Base-by-base conservation (phyloP, 1,140 invertebrate species). In the Oscheius sp. region DNA sequence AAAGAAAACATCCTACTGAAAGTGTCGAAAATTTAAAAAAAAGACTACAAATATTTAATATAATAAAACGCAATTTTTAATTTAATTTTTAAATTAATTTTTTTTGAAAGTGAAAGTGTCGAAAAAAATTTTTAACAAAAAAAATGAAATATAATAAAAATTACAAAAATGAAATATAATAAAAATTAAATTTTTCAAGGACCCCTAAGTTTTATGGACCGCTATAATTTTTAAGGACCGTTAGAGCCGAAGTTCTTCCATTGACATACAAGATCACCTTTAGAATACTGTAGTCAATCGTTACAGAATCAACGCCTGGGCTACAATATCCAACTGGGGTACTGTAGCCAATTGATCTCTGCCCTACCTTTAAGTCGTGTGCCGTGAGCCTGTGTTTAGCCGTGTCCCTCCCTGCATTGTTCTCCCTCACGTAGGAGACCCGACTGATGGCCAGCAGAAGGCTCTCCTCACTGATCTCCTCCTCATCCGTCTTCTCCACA, bases 351-450 rank as follows among this genome's bases (percentile, higher is more conserved):
- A n/a, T n/a, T n/a, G n/a, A n/a, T n/a, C n/a, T n/a, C n/a, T n/a
- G n/a, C n/a, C 23, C 66, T 42, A 71, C 58, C 45, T 71, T 71
- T 42, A 71, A 42, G 35, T 71, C 69, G 18, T 61, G 58, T 26
- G 69, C 69, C 7, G 69, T 71, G 2, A 71, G 34, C 26, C 58
- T 52, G 31, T 71, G 69, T 1, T 63, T 26, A 2, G 69, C 52
- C 1, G 34, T 58, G 36, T 71, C 69, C 28, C 52, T 65, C n/a
- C 59, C 59, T 7, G 55, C 31, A 45, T 26, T 38, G 18, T 35
- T 64, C 29, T 71, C 69, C n/a, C 69, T 29, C 4, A 58, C 69
- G 23, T 71, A 71, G 18, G 58, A 58, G 10, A 71, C 69, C 34
- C 69, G 34, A 35, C 69, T 58, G 13, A 71, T 32, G 23, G 59